Evolutionary conservation across 2,888 invertebrate species (phyloP).

Genomic region (Coecobrya sp.): DNA sequence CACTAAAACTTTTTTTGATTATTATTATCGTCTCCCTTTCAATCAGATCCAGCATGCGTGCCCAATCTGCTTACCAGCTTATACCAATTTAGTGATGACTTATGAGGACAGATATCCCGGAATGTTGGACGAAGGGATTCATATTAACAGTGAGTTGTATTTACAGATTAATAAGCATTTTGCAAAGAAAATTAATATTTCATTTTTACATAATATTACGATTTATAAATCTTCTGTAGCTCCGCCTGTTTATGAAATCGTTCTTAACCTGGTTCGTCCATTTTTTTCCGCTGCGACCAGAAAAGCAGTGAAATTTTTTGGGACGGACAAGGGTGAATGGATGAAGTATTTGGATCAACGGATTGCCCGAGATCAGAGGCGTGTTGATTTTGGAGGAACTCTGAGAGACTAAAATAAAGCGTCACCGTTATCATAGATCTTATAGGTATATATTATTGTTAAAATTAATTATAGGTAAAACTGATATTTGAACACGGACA

Average conservation of each 20-base stretch:
- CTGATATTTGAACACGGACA: no score
- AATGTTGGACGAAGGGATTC: slow-evolving; percentile 15
- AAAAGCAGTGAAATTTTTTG: slow-evolving; percentile 18
- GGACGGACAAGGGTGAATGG: slow-evolving; percentile 8
- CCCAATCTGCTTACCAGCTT: slow-evolving; percentile 25
- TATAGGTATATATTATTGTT: no score
- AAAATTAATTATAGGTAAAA: no score
- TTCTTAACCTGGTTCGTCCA: slow-evolving; percentile 38
- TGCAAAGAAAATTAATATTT: background rate
- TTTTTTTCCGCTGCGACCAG: slow-evolving; percentile 3
- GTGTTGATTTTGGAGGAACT: slow-evolving; percentile 44
- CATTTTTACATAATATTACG: background rate
- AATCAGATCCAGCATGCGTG: slow-evolving; percentile 60
- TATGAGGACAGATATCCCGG: slow-evolving; percentile 50
- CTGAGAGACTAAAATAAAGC: no score
- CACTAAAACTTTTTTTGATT: no score
- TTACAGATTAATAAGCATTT: no score
- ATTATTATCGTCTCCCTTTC: no score
- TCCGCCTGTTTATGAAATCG: slow-evolving; percentile 13
- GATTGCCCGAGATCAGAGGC: slow-evolving; percentile 28
- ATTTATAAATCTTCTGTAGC: background rate
- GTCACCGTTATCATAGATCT: no score
- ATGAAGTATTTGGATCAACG: slow-evolving; percentile 45
- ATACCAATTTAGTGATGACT: background rate
- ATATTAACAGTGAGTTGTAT: slow-evolving; percentile 49